These are phyloP conservation scores for Xanthostigma xanthostigma DNA, from an alignment of 2,888 invertebrate genomes.

Conservation along the genomic window DNA sequence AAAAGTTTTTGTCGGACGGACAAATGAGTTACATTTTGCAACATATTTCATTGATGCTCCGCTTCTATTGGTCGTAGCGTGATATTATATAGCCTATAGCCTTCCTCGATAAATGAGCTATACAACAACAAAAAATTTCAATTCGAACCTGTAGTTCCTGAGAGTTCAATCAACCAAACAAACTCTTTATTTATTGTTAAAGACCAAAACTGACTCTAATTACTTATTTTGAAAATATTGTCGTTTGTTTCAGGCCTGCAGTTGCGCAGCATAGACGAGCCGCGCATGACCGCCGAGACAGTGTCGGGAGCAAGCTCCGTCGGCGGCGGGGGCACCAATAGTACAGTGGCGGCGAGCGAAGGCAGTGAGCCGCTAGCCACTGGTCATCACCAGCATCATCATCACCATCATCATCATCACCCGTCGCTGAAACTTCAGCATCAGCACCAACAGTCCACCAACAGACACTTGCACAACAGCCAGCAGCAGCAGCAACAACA, in stretches of 20 bases:
- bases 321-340: slow-evolving; percentile 30
- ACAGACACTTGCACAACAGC: slow-evolving; percentile 22
- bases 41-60: too few relatives aligned
- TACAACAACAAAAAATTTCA: too few relatives aligned
- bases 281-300: slow-evolving; percentile 41
- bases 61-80: too few relatives aligned
- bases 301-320: slow-evolving; percentile 40
- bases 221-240: too few relatives aligned
- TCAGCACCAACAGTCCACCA: background rate
- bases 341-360: slow-evolving; percentile 39
- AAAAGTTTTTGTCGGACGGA: too few relatives aligned
- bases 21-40: too few relatives aligned
- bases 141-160: too few relatives aligned
- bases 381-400: slow-evolving; percentile 16
- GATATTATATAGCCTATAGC: too few relatives aligned
- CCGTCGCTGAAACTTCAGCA: slow-evolving; percentile 9
- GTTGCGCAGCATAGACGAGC: slow-evolving; percentile 73
- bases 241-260: slow-evolving; percentile 56
- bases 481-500: slow-evolving; percentile 27
- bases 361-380: slow-evolving; percentile 23
- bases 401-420: slow-evolving; percentile 14
- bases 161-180: too few relatives aligned
- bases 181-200: too few relatives aligned
- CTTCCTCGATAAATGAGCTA: too few relatives aligned
- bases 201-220: too few relatives aligned